Percentiles rank a stretch among this genome's conserved stretches.
These are phyloP conservation scores for Galleria mellonella DNA, from an alignment of 1,140 invertebrate species.

Conservation along the genomic window DNA sequence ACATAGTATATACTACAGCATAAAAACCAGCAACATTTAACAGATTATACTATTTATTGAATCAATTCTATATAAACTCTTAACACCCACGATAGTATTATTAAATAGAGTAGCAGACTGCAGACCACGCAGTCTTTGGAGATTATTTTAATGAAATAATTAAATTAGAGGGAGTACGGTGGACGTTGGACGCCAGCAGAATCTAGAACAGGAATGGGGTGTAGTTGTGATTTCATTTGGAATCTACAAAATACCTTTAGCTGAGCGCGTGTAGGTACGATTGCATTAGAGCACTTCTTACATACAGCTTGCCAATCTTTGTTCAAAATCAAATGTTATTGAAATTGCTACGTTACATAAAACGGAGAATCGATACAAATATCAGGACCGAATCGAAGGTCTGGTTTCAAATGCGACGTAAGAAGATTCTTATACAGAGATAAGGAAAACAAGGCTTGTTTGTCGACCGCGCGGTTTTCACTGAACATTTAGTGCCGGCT, in stretches of 20 bases:
- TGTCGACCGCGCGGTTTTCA: constrained; percentile 29
- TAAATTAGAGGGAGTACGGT: constrained; percentile 47
- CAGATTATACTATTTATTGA: background rate
- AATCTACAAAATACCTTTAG: constrained; percentile 26
- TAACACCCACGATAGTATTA: constrained; percentile 20
- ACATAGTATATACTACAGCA: too few species aligned
- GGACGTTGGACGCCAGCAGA: constrained; percentile 39
- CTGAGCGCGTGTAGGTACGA: constrained; percentile 14
- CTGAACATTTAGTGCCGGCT: constrained; percentile 42
- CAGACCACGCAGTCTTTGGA: constrained; percentile 26
- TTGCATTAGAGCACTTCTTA: background rate
- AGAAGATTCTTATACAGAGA: constrained; percentile 38
- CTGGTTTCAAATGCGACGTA: constrained; percentile 24
- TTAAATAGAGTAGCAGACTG: constrained; percentile 20
- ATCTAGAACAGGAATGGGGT: constrained; percentile 43
- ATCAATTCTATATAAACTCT: constrained; percentile 11
- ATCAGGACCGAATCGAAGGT: constrained; percentile 17
- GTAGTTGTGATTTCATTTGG: constrained; percentile 44
- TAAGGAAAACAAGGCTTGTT: constrained; percentile 40
- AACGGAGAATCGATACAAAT: constrained; percentile 21
- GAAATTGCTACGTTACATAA: background rate
- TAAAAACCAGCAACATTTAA: too few species aligned
- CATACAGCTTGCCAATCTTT: background rate
- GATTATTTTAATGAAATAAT: constrained; percentile 64
- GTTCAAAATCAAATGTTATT: constrained; percentile 2